These are phyloP conservation scores for Pseudopodoces humilis DNA, from an alignment of 2,113 vertebrate genomes.

Conservation along the genomic window DNA sequence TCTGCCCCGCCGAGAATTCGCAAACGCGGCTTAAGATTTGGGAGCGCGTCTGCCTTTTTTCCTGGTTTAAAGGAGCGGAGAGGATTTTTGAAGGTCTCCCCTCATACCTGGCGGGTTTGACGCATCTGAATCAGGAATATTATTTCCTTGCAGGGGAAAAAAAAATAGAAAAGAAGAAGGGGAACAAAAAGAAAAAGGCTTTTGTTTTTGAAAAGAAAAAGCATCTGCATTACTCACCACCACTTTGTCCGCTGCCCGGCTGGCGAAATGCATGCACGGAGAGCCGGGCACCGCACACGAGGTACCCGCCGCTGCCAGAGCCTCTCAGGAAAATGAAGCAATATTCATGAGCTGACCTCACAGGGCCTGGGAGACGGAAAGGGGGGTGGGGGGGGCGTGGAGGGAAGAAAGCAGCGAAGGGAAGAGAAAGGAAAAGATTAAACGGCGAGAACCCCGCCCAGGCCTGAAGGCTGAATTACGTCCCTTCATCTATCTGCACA, in stretches of 20 bases:
- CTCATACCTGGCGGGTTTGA: neutral
- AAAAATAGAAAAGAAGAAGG: fast-evolving
- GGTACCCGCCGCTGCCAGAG: conserved; percentile 59
- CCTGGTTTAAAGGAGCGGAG: neutral
- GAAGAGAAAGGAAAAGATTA: conserved; percentile 35
- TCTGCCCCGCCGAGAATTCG: neutral
- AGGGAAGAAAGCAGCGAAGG: neutral
- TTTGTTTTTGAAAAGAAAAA: too few relatives aligned
- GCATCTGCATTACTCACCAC: conserved; percentile 23
- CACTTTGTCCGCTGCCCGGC: neutral
- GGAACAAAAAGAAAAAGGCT: neutral
- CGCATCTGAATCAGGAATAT: neutral
- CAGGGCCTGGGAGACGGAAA: conserved; percentile 26
- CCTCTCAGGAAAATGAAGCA: conserved; percentile 61
- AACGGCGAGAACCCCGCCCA: conserved; percentile 58
- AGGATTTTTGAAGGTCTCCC: neutral
- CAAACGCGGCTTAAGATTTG: neutral
- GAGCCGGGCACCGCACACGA: neutral
- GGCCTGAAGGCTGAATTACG: conserved; percentile 17
- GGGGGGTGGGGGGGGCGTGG: neutral
- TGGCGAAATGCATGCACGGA: neutral
- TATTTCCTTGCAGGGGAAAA: neutral
- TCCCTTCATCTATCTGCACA: neutral
- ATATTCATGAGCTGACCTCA: conserved; percentile 75
- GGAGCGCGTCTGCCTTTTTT: neutral